Evolutionary conservation across 2,888 invertebrate species (phyloP), one percentile per base, ranked within the genome.

Genomic region (Ariolimax columbianus): DNA sequence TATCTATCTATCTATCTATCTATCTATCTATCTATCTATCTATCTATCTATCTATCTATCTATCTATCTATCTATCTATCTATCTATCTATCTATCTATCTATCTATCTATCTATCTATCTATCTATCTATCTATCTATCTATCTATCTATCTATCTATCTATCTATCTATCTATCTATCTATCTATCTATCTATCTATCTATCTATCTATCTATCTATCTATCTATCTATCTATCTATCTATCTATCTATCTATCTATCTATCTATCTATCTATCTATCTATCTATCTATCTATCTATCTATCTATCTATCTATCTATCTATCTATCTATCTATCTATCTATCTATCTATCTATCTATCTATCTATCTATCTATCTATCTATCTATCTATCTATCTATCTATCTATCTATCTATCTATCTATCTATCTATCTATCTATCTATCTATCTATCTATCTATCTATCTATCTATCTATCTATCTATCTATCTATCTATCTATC

Each of bases 201-300:
- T 40, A 7, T 40, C 40, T 75, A 19, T 82, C 55, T 51, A 19
- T 82, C 47, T 81, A n/a, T 70, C 70, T 59, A 43, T 70, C 70
- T 81, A 40, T 70, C 70, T 70, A 51, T 70, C 51, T 47, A n/a
- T 80, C 79, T 66, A 26, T 80, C n/a, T 70, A 30, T 81, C 70
- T 36, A 36, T 68, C 14, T 70, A 30, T 81, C 47, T 47, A 59
- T 82, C 14, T 68, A 68, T 17, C 63, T 63, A 51, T 51, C 51
- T 51, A 51, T 51, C 51, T 51, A 51, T 51, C 51, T 51, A 51
- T 51, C 68, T 3, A 11, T 14, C 68, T 36, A 30, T 68, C 55
- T 36, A 30, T 68, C 68, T 36, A 11, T 68, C 36, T 14, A 30
- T 68, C 68, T 36, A 11, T 68, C 36, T 73, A 19, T 82, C 55